Evolutionary conservation across 2,888 invertebrate species (phyloP), one percentile per base, ranked within the genome.

Genomic region (Acleris cristana): DNA sequence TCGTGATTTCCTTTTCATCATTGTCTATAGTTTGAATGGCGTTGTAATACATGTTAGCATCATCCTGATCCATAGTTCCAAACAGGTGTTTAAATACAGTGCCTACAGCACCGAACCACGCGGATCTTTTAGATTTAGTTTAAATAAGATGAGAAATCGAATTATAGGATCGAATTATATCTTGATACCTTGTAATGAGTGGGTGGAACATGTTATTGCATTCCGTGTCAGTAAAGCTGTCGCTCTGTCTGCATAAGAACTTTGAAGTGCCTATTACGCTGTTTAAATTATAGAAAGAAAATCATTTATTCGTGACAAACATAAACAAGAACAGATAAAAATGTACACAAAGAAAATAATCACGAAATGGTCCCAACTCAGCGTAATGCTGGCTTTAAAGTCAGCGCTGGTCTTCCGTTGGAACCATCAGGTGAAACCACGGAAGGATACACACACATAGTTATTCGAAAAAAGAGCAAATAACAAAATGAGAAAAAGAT

Each of bases 41-140:
- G 0, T 70, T 51, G 45, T 76, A 63, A 55, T 74, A 76, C 44
- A 59, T 71, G 0, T 73, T 16, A 16, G 68, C 74, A 53, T 76
- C 74, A 12, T 75, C 55, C 64, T 76, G 74, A 21, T 76, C 71
- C 34, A 76, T 44, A 45, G 76, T 73, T 1, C 75, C 76, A 54
- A 75, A 75, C n/a, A 76, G 61, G 23, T 70, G 61, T 72, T 76
- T 76, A 12, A 71, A 60, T 1, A 71, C 26, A 8, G 70, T 65
- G 2, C 76, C 76, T n/a, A n/a, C n/a, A n/a, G n/a, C n/a, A n/a
- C n/a, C n/a, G n/a, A n/a, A n/a, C n/a, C n/a, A n/a, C n/a, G n/a
- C 70, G 5, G 63, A 56, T 14, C 76, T 69, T 64, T 71, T 73
- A 8, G 16, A 14, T 65, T 65, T 68, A 12, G 12, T 62, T 6